Evolutionary conservation across 2,888 invertebrate genomes (phyloP).

Genomic region (Sepioteuthis lessoniana): DNA sequence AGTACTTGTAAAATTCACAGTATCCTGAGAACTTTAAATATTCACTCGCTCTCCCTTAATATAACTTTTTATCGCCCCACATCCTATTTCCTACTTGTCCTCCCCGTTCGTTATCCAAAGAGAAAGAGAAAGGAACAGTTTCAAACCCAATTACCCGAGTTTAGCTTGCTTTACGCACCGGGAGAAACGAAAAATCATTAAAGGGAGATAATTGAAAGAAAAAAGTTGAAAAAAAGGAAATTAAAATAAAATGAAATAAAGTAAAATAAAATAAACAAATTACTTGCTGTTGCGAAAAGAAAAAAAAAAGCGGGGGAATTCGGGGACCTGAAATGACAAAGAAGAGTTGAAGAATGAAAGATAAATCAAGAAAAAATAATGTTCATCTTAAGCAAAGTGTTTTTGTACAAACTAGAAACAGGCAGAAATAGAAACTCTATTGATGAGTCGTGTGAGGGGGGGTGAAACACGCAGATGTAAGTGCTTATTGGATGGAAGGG

Average conservation of each 20-base stretch:
- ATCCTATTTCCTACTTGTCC: not conserved
- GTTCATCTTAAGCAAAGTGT: not conserved
- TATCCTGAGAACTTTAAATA: no score
- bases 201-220: not conserved
- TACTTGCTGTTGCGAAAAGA: not conserved
- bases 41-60: not conserved
- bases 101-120: not conserved
- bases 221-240: not conserved
- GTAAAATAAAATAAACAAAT: no score
- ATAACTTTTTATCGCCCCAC: not conserved
- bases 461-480: not conserved
- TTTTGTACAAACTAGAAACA: not conserved
- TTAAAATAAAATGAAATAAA: not conserved
- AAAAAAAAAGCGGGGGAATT: not conserved
- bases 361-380: not conserved
- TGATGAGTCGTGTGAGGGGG: not conserved
- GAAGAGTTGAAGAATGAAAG: not conserved
- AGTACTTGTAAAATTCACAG: not conserved
- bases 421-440: not conserved
- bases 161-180: not conserved
- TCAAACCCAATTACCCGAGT: conserved; percentile 33
- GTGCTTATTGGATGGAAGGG: no score
- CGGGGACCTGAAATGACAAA: not conserved
- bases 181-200: not conserved
- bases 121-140: not conserved